Evolutionary conservation across 1,140 invertebrate species (phyloP), one percentile per base, ranked within the genome.

Genomic region (Thrips palmi): DNA sequence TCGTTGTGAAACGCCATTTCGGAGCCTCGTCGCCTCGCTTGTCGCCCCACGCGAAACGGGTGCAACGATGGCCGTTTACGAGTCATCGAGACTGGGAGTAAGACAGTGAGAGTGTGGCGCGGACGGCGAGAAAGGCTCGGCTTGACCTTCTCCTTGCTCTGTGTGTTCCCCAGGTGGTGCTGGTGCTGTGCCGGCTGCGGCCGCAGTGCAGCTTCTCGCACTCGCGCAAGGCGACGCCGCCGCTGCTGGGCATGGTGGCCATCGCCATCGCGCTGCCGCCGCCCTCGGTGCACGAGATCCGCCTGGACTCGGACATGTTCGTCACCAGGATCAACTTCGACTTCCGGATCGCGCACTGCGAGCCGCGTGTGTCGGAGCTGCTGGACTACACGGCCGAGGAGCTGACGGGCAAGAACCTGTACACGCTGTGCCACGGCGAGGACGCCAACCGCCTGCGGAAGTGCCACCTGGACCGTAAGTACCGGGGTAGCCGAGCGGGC

Each of bases 291-390:
- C 91, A 94, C 52, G 92, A 97, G 65, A 88, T 97, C 37, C 71
- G 89, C 37, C 67, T 97, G 38, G 91, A 96, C 59, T 75, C 79
- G 19, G 89, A 94, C 52, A 93, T 93, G 80, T 96, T 97, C 59
- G 89, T 96, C 46, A 94, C 86, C 27, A 73, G 89, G 49, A 81
- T 96, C 44, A 89, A 79, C 53, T 91, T 96, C 48, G 86, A 97
- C 59, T 91, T 97, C 58, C 75, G 80, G 62, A 83, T 97, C 66
- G 82, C 86, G 33, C 91, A 96, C 57, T 96, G 89, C 55, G 92
- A 97, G 59, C 89, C 89, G 47, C 85, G 91, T 63, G 83, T 96
- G 12, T 78, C 83, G 10, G 89, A 96, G 47, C 61, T 96, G 41
- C 62, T 96, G 46, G 89, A 94, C 52, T 93, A 94, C 54, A 75